Percentiles rank a stretch among this genome's conserved stretches.
Conservation (phyloP, 2,888 invertebrate species). For the Tholera decimalis region DNA sequence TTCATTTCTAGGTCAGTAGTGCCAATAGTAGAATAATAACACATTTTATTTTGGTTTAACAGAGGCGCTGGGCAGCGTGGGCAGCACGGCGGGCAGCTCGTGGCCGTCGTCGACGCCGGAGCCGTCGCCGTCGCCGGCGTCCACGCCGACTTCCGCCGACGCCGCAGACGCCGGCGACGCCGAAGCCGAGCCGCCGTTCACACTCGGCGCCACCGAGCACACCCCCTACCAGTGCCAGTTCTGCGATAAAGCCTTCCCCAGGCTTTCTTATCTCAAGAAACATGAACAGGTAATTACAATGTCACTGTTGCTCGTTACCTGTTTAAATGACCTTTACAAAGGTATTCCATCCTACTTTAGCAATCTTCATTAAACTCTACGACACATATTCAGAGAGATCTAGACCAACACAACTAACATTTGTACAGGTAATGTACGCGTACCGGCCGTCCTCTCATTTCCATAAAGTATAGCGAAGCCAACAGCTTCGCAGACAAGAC, state of each 20-base stretch:
- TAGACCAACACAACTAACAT: constrained; percentile 41
- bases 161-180: constrained; percentile 92
- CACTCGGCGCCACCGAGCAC: constrained; percentile 93
- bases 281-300: constrained; percentile 95
- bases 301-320: constrained; percentile 13
- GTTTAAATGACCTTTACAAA: constrained; percentile 16
- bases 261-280: constrained; percentile 96
- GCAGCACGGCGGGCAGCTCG: constrained; percentile 93
- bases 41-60: neutral
- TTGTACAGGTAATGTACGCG: constrained; percentile 54
- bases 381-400: constrained; percentile 37
- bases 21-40: neutral
- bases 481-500: constrained; percentile 79
- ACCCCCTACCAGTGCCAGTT: constrained; percentile 98
- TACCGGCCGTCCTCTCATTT: constrained; percentile 64
- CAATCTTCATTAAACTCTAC: constrained; percentile 29
- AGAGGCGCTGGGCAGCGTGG: constrained; percentile 93
- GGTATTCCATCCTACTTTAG: constrained; percentile 33
- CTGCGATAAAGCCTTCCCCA: constrained; percentile 97
- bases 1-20: neutral
- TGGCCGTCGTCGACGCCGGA: constrained; percentile 93
- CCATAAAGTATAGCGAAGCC: constrained; percentile 80
- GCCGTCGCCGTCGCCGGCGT: constrained; percentile 92
- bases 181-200: constrained; percentile 93
- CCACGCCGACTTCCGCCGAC: constrained; percentile 93